phyloP scores from a whole-genome alignment of 1,140 invertebrate species.

The Mamestra configurata region DNA sequence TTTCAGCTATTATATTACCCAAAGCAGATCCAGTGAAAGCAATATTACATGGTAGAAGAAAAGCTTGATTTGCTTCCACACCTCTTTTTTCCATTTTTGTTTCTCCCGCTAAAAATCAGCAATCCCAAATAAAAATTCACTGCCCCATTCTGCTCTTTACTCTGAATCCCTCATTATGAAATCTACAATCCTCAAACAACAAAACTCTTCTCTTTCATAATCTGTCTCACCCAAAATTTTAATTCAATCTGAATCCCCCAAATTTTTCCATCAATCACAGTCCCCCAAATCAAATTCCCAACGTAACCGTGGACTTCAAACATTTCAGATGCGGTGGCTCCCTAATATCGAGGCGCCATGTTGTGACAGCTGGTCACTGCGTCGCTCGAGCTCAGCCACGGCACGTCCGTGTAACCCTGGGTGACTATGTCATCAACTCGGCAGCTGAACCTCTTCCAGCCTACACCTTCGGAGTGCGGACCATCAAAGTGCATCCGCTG shows the following conservation, averaged over 20 bases:
- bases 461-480: conserved; percentile 95
- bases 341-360: conserved; percentile 96
- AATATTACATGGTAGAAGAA: too few species aligned
- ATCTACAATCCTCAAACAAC: too few species aligned
- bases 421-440: conserved; percentile 98
- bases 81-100: too few species aligned
- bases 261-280: neutral
- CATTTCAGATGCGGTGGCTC: conserved; percentile 97
- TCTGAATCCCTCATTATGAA: too few species aligned
- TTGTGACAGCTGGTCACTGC: conserved; percentile 98
- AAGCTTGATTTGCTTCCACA: too few species aligned
- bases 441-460: conserved; percentile 96
- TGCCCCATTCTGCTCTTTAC: too few species aligned
- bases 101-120: too few species aligned
- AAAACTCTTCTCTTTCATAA: too few species aligned
- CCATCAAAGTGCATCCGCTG: conserved; percentile 97
- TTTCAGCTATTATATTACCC: too few species aligned
- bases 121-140: too few species aligned
- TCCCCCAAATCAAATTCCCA: neutral
- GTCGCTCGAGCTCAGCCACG: conserved; percentile 96
- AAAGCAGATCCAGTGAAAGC: too few species aligned
- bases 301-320: neutral
- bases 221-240: too few species aligned
- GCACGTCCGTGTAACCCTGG: conserved; percentile 96
- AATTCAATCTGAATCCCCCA: neutral